Evolutionary conservation across 2,888 invertebrate species (phyloP).

Genomic region (Coecobrya sp.): DNA sequence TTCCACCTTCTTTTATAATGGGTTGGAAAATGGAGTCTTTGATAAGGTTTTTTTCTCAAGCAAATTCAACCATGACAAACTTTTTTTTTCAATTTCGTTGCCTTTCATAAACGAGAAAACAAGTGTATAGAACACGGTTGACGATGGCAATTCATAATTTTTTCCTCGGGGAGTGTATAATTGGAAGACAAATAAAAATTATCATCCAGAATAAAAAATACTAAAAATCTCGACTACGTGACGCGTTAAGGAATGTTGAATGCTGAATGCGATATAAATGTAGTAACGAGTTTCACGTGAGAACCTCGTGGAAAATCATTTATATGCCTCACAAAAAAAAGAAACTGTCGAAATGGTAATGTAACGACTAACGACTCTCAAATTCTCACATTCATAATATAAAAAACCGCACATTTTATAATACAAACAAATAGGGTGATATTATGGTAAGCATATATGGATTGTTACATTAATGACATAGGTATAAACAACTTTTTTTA

Average conservation of each 20-base stretch:
- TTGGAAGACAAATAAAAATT: not conserved
- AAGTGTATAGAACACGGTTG: too few species aligned
- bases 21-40: not conserved
- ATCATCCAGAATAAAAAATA: not conserved
- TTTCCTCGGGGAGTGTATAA: not conserved
- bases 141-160: not conserved
- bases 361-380: too few species aligned
- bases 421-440: too few species aligned
- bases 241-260: slow-evolving; percentile 9
- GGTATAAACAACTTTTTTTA: too few species aligned
- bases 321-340: not conserved
- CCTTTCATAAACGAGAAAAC: too few species aligned
- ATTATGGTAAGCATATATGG: too few species aligned
- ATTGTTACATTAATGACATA: too few species aligned
- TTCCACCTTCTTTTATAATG: not conserved
- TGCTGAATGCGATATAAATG: not conserved
- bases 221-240: slow-evolving; percentile 5
- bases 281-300: not conserved
- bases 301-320: not conserved
- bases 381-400: too few species aligned
- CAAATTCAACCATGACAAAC: too few species aligned
- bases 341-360: not conserved
- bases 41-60: too few species aligned
- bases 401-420: too few species aligned
- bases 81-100: too few species aligned